Evolutionary conservation across 2,888 invertebrate species (phyloP).

Genomic region (Parelbella ahira): DNA sequence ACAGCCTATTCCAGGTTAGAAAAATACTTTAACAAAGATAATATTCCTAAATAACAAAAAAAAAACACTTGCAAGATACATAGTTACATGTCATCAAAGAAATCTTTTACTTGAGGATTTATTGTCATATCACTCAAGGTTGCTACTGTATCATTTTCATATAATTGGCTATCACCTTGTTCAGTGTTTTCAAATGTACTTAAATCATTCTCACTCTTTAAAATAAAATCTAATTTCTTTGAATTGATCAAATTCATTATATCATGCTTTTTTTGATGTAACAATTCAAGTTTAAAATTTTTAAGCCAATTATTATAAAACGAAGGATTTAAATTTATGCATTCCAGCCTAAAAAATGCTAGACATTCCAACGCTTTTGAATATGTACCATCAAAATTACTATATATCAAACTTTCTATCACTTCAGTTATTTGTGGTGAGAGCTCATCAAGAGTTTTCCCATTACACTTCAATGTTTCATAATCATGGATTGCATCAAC

Average conservation of each 20-base stretch:
- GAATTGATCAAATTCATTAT: conserved; percentile 48
- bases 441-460: conserved; percentile 49
- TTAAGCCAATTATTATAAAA: conserved; percentile 64
- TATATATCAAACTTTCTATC: conserved; percentile 60
- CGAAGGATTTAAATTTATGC: conserved; percentile 52
- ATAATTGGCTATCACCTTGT: conserved; percentile 55
- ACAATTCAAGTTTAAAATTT: conserved; percentile 52
- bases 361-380: conserved; percentile 58
- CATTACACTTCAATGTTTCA: conserved; percentile 58
- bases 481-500: conserved; percentile 83
- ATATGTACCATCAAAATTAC: conserved; percentile 60
- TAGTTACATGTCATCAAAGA: conserved; percentile 67
- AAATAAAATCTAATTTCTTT: conserved; percentile 53
- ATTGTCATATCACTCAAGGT: conserved; percentile 55
- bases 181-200: conserved; percentile 56
- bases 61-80: no score
- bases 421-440: conserved; percentile 54
- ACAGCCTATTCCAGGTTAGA: no score
- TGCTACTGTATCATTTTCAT: conserved; percentile 67
- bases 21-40: no score
- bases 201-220: conserved; percentile 55
- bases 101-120: conserved; percentile 58
- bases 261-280: conserved; percentile 46
- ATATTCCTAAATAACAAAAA: no score
- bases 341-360: conserved; percentile 55